Conservation (phyloP, 2,113 vertebrate genomes). For the Eupsittula cactorum region DNA sequence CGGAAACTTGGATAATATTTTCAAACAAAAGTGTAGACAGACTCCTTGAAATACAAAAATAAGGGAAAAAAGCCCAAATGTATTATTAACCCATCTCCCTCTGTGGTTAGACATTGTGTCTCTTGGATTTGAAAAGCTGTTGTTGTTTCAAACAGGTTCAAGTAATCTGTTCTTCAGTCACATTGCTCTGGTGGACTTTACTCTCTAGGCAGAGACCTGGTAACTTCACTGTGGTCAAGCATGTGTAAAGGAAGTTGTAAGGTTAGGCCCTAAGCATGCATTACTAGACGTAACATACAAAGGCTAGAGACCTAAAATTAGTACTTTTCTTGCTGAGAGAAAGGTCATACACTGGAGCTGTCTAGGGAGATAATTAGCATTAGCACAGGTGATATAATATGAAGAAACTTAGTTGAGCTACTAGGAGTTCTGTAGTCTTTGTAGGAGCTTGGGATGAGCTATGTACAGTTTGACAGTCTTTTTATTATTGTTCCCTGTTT, state of each 20-base stretch:
- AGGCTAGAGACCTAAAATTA: not conserved
- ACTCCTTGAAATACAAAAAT: not conserved
- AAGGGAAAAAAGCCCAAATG: fast-evolving
- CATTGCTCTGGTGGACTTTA: not conserved
- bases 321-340: not conserved
- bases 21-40: not conserved
- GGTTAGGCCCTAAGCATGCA: not conserved
- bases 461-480: not conserved
- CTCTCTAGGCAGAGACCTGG: not conserved
- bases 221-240: not conserved
- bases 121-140: not conserved
- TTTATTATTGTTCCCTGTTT: not conserved
- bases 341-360: not conserved
- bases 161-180: not conserved
- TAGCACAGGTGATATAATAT: not conserved
- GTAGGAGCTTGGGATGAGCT: not conserved
- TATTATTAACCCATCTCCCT: not conserved
- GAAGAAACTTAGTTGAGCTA: not conserved
- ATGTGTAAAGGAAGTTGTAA: not conserved
- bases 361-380: not conserved
- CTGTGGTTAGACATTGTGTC: not conserved
- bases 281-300: not conserved
- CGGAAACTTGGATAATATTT: not conserved
- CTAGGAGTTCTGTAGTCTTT: not conserved
- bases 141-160: not conserved